Evolutionary conservation across 2,888 invertebrate species (phyloP).

Genomic region (Theodoxus fluviatilis): DNA sequence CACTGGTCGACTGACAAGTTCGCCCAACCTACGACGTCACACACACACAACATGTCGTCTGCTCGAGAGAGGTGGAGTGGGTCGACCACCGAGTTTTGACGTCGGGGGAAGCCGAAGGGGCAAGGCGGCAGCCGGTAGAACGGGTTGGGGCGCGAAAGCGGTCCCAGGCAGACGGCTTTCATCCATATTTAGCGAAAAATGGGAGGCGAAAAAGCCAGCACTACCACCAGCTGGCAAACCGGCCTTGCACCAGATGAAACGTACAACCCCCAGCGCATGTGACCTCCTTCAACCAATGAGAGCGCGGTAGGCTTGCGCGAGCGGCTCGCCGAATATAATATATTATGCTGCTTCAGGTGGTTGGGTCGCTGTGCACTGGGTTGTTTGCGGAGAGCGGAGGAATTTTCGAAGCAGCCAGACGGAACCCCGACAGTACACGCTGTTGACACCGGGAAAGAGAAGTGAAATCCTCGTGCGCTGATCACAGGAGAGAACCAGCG

Average conservation of each 20-base stretch:
- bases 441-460: constrained; percentile 8
- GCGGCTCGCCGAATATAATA: constrained; percentile 21
- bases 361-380: background rate
- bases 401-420: background rate
- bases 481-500: constrained; percentile 2
- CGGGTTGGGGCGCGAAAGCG: constrained; percentile 15
- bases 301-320: constrained; percentile 14
- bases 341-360: constrained; percentile 26
- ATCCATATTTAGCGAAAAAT: constrained; percentile 23
- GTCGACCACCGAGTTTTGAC: background rate
- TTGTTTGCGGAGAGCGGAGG: background rate
- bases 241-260: constrained; percentile 23
- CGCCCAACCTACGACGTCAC: background rate
- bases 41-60: constrained; percentile 1
- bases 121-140: constrained; percentile 14
- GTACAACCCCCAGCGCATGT: constrained; percentile 12
- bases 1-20: constrained; percentile 12
- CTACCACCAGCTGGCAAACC: background rate
- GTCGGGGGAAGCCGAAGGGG: background rate
- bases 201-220: background rate
- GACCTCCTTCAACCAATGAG: constrained; percentile 10
- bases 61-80: too few species aligned
- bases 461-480: background rate
- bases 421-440: too few species aligned
- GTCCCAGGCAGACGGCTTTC: constrained; percentile 13